phyloP scores from a whole-genome alignment of 2,888 invertebrate species.

The Tinea pellionella region DNA sequence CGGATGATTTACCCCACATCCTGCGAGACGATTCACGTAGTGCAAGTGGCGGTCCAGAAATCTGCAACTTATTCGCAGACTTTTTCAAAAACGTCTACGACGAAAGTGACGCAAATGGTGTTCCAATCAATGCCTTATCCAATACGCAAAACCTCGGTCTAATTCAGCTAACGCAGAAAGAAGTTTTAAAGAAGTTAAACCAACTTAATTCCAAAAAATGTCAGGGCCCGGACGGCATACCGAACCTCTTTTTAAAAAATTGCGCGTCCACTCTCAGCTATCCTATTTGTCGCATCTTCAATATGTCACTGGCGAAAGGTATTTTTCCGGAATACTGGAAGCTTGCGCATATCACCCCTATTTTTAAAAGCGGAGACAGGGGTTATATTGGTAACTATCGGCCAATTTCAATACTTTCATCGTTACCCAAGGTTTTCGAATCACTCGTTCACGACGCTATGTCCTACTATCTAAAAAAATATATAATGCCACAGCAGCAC shows the following conservation, averaged over 20 bases:
- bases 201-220: background rate
- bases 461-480: constrained; percentile 14
- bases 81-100: no score
- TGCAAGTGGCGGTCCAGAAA: no score
- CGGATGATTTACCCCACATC: background rate
- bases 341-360: constrained; percentile 13
- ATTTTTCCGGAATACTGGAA: constrained; percentile 14
- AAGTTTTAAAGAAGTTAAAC: no score
- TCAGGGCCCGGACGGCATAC: background rate
- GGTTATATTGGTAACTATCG: constrained; percentile 14
- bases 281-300: background rate
- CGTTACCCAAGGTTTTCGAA: constrained; percentile 16
- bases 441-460: constrained; percentile 13
- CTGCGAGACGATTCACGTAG: background rate
- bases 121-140: no score
- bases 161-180: no score
- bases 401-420: constrained; percentile 14
- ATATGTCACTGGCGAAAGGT: constrained; percentile 10
- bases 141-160: no score
- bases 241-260: background rate
- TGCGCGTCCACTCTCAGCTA: background rate
- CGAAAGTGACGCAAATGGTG: no score
- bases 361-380: constrained; percentile 14
- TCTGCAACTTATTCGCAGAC: no score
- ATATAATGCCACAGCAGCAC: constrained; percentile 16